A percentile compares a stretch with the other conserved stretches of the same genome.
phyloP scores from a whole-genome alignment of 2,797 vertebrate species.

The Propithecus perrieri region DNA sequence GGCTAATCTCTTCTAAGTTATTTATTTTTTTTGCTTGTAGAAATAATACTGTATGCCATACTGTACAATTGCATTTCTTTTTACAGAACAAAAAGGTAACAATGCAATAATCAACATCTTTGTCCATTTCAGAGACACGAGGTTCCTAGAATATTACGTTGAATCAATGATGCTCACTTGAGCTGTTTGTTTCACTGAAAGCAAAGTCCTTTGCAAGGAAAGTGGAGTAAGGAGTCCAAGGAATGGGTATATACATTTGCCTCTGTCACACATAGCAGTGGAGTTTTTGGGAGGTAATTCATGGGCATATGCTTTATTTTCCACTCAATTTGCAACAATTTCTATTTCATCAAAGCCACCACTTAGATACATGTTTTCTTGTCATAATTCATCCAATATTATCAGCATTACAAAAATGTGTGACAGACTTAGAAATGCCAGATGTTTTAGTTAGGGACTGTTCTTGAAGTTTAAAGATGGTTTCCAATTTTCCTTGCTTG shows the following conservation, averaged over 20 bases:
- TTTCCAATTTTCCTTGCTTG: background rate
- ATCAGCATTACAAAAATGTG: background rate
- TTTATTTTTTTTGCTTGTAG: background rate
- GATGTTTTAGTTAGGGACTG: background rate
- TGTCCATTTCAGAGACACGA: background rate
- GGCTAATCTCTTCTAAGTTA: background rate
- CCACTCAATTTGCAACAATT: background rate
- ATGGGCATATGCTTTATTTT: background rate
- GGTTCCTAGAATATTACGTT: background rate
- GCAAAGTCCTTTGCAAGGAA: background rate
- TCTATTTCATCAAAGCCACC: background rate
- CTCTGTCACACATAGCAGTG: background rate
- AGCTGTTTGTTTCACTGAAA: background rate
- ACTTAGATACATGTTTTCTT: background rate
- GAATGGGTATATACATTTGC: background rate
- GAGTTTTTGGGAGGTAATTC: background rate
- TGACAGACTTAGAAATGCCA: background rate
- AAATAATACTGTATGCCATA: background rate
- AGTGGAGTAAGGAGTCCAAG: accelerated
- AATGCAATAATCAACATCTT: background rate
- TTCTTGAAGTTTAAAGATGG: background rate
- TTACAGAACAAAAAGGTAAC: background rate
- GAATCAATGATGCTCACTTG: background rate
- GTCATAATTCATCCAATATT: background rate
- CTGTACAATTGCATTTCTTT: background rate